These are phyloP conservation scores for Poecile atricapillus DNA, from an alignment of 2,113 vertebrate genomes.

Conservation along the genomic window DNA sequence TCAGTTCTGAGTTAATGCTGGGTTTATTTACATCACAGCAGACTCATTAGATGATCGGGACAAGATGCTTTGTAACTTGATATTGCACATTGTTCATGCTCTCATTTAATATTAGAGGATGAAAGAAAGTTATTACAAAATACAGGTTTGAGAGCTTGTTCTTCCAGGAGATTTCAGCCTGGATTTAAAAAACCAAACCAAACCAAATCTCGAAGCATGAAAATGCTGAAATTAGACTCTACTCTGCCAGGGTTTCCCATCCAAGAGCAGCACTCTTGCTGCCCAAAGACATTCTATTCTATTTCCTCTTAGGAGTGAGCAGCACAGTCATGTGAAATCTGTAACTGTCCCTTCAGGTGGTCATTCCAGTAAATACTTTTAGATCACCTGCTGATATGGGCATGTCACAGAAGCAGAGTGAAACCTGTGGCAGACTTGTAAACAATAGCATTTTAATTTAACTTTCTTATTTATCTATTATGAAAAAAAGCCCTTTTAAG, in stretches of 20 bases:
- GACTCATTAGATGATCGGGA: conserved; percentile 6
- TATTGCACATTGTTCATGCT: conserved; percentile 6
- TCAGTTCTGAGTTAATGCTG: not conserved
- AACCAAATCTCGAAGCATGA: not conserved
- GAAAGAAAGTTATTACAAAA: not conserved
- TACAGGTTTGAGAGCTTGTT: not conserved
- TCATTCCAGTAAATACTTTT: not conserved
- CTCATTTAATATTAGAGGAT: conserved; percentile 4
- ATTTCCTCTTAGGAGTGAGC: not conserved
- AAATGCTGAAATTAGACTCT: not conserved
- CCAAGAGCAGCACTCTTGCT: not conserved
- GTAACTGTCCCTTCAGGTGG: not conserved
- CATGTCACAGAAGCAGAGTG: not conserved
- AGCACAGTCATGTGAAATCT: not conserved
- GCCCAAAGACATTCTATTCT: not conserved
- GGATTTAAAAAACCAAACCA: not conserved
- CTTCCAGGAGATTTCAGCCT: not conserved
- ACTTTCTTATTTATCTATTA: not conserved
- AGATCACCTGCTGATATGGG: not conserved
- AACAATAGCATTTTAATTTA: not conserved
- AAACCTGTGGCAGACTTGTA: not conserved
- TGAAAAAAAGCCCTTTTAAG: not conserved
- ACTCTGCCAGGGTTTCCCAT: not conserved
- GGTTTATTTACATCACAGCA: conserved; percentile 23
- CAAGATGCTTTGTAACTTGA: conserved; percentile 2